Conservation (phyloP, 2,113 vertebrate species). For the Thomomys bottae region DNA sequence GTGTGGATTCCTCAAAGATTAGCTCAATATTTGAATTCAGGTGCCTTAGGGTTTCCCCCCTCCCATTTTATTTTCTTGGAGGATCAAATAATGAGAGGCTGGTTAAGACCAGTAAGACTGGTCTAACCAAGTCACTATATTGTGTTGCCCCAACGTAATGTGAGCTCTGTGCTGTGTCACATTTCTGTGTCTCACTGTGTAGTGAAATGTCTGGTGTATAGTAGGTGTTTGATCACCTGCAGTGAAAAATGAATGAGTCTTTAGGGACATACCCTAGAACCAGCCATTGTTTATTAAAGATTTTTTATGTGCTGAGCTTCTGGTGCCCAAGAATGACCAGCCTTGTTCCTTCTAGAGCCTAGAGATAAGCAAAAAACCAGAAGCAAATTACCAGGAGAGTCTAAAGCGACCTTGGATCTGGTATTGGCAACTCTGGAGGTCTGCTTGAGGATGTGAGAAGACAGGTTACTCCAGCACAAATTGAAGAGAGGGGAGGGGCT, state of each 20-base stretch:
- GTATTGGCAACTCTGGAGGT: too few relatives aligned
- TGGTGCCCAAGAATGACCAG: background rate
- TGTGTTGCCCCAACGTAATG: background rate
- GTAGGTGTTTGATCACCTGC: background rate
- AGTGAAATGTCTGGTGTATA: too few relatives aligned
- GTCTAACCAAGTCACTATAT: background rate
- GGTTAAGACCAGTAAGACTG: background rate
- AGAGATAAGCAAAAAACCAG: background rate
- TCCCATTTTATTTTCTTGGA: background rate
- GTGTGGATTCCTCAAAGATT: background rate
- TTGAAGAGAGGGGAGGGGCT: background rate
- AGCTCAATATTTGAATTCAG: background rate
- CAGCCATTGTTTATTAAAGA: background rate
- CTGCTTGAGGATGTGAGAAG: background rate
- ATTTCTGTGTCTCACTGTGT: accelerated
- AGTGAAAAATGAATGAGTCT: background rate
- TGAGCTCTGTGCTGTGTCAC: background rate
- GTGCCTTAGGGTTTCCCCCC: background rate
- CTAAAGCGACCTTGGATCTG: background rate
- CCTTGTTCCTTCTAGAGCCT: background rate
- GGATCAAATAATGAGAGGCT: background rate
- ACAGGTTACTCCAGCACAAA: too few relatives aligned
- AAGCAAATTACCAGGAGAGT: background rate
- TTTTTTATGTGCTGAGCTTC: background rate
- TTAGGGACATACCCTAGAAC: background rate